A percentile compares a stretch with the other conserved stretches of the same genome.
phyloP scores from a whole-genome alignment of 2,797 vertebrate genomes.

The Alectoris magna region DNA sequence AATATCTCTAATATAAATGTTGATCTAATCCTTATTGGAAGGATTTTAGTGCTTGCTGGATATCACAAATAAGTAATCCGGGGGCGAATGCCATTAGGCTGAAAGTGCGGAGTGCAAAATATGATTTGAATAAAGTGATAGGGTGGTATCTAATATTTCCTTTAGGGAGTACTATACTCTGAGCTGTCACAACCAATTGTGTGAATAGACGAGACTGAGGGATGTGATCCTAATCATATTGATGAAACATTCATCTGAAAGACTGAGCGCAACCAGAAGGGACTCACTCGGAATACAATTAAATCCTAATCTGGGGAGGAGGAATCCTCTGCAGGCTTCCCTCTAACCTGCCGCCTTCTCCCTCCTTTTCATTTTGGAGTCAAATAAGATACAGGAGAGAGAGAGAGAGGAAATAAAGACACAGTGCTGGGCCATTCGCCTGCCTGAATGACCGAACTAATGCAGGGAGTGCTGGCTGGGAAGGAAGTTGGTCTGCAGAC shows the following conservation, averaged over 20 bases:
- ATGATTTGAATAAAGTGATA: constrained; percentile 78
- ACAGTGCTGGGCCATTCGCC: neutral
- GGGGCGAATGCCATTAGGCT: constrained; percentile 58
- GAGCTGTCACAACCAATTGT: constrained; percentile 80
- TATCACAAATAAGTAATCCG: constrained; percentile 58
- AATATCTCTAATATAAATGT: constrained; percentile 38
- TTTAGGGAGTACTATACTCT: constrained; percentile 76
- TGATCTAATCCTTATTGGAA: constrained; percentile 51
- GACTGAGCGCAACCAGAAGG: constrained; percentile 63
- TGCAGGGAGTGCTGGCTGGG: neutral
- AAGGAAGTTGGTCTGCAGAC: neutral
- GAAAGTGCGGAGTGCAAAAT: constrained; percentile 51
- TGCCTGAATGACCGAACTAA: neutral
- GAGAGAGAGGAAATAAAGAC: neutral
- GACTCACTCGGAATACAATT: constrained; percentile 73
- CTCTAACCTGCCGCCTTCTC: neutral
- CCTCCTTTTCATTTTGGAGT: neutral
- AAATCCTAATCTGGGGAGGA: constrained; percentile 66
- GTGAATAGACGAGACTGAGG: constrained; percentile 73
- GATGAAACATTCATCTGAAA: constrained; percentile 78
- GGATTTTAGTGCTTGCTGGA: constrained; percentile 36
- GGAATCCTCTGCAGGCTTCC: constrained; percentile 37
- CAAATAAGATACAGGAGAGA: neutral
- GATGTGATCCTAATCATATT: constrained; percentile 75
- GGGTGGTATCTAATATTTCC: constrained; percentile 71